Percentiles rank a stretch among this genome's conserved stretches.
phyloP scores from a whole-genome alignment of 2,888 invertebrate genomes.

The Eupithecia subumbrata region DNA sequence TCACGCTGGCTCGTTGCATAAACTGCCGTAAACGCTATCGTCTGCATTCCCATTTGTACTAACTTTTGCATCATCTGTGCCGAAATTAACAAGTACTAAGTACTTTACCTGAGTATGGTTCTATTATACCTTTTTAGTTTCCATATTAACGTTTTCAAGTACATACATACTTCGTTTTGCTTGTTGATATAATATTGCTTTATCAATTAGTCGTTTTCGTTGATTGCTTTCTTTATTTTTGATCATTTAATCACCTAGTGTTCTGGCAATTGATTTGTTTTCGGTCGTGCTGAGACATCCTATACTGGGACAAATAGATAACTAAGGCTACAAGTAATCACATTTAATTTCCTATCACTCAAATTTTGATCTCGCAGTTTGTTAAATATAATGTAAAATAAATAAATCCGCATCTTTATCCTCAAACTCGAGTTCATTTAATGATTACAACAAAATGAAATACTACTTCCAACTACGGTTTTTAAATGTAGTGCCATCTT shows the following conservation, averaged over 20 bases:
- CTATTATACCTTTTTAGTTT: background rate
- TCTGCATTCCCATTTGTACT: constrained; percentile 36
- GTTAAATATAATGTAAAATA: background rate
- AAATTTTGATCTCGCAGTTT: background rate
- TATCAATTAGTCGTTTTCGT: background rate
- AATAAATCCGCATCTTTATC: background rate
- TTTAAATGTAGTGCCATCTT: background rate
- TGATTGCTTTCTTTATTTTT: background rate
- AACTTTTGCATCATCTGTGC: constrained; percentile 17
- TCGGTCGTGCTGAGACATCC: background rate
- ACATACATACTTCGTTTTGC: background rate
- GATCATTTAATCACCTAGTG: background rate
- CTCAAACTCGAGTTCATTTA: background rate
- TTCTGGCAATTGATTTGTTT: background rate
- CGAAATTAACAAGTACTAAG: background rate
- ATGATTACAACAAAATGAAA: background rate
- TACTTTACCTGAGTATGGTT: background rate
- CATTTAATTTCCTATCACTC: background rate
- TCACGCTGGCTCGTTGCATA: constrained; percentile 53
- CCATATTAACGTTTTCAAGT: background rate
- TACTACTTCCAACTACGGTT: background rate
- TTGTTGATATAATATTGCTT: background rate
- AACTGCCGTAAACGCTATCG: constrained; percentile 36
- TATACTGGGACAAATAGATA: background rate
- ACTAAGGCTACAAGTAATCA: too few species aligned